Conservation (phyloP, 2,113 vertebrate genomes). For the Barnardius zonarius region DNA sequence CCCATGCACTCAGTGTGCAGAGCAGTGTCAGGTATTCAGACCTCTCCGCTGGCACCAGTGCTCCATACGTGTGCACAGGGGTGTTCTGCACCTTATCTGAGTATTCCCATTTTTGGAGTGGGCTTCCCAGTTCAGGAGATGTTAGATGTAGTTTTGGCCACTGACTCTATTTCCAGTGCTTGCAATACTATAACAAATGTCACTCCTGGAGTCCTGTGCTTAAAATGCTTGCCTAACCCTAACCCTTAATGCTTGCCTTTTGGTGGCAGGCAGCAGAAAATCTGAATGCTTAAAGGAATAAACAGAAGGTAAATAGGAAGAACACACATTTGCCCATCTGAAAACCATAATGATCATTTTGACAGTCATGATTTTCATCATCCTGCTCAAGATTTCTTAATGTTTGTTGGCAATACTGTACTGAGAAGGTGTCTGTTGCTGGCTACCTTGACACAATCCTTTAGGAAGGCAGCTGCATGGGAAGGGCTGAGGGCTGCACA, state of each 20-base stretch:
- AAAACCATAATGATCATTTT: not conserved
- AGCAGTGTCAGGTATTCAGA: not conserved
- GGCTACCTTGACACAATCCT: not conserved
- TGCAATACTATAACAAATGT: not conserved
- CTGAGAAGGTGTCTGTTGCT: rapidly evolving
- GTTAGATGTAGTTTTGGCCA: not conserved
- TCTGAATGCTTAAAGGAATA: not conserved
- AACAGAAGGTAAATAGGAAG: not conserved
- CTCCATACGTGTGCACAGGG: rapidly evolving
- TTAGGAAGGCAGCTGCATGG: not conserved
- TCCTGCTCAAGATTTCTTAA: not conserved
- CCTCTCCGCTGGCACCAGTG: not conserved
- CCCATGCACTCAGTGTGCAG: rapidly evolving
- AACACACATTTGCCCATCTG: not conserved
- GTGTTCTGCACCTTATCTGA: not conserved
- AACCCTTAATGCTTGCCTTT: not conserved
- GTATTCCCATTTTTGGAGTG: not conserved
- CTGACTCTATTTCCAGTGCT: not conserved
- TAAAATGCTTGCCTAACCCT: not conserved
- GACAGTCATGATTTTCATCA: not conserved
- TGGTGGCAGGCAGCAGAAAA: not conserved
- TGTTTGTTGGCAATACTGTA: not conserved
- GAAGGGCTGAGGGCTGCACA: not conserved
- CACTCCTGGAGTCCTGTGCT: not conserved
- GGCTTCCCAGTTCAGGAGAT: not conserved